phyloP scores from a whole-genome alignment of 2,113 vertebrate genomes.

The Anas platyrhynchos region DNA sequence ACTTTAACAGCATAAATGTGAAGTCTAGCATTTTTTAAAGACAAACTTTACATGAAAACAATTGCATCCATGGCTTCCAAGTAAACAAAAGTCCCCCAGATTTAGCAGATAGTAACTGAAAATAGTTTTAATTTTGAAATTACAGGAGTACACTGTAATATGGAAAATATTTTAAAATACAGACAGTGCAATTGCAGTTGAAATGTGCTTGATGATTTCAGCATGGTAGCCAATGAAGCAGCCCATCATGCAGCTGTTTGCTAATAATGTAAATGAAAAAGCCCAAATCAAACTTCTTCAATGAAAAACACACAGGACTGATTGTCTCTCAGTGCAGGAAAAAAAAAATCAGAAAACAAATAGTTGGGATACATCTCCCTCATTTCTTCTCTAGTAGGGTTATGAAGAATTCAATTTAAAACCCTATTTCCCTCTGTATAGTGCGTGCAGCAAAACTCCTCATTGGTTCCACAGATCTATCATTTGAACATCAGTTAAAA shows the following conservation, averaged over 20 bases:
- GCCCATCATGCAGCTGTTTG: constrained; percentile 34
- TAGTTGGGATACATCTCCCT: not conserved
- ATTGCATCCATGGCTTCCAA: not conserved
- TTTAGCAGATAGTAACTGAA: not conserved
- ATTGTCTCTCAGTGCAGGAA: not conserved
- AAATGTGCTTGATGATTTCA: constrained; percentile 18
- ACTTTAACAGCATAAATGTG: not conserved
- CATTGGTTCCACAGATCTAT: not conserved
- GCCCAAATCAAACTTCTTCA: not conserved
- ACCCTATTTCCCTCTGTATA: not conserved
- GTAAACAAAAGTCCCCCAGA: not conserved
- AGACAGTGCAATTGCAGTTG: constrained; percentile 23
- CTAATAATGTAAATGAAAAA: constrained; percentile 47
- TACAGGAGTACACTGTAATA: not conserved
- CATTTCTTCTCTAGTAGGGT: not conserved
- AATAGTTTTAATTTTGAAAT: not conserved
- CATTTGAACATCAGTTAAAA: not conserved
- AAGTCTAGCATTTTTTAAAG: constrained; percentile 17
- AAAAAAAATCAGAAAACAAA: not conserved
- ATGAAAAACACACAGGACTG: constrained; percentile 7
- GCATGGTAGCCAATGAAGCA: constrained; percentile 7
- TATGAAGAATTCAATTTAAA: not conserved
- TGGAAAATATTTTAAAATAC: not conserved
- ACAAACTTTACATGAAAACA: not conserved
- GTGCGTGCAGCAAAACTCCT: not conserved